These are phyloP conservation scores for Xiphophorus birchmanni DNA, from an alignment of 2,797 vertebrate species.

Conservation along the genomic window DNA sequence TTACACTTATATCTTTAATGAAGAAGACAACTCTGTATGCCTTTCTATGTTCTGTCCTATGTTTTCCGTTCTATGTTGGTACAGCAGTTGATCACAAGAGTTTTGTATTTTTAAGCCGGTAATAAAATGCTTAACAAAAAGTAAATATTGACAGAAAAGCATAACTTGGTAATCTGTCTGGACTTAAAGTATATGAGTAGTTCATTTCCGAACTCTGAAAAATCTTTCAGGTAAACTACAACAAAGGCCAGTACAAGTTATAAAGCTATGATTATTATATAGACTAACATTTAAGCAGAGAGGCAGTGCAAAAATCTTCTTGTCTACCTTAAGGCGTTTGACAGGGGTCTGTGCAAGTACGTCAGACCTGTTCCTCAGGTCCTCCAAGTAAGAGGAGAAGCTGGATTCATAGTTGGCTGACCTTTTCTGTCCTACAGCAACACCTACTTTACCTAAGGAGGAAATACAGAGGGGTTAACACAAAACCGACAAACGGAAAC, in stretches of 20 bases:
- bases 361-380: constrained; percentile 88
- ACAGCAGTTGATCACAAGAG: neutral
- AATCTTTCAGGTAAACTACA: neutral
- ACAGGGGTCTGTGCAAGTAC: constrained; percentile 85
- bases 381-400: constrained; percentile 88
- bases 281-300: neutral
- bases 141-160: neutral
- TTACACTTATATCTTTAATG: no score
- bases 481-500: neutral
- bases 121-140: neutral
- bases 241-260: neutral
- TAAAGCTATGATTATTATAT: neutral
- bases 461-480: neutral
- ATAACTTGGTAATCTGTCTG: neutral
- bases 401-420: constrained; percentile 73
- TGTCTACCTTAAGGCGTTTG: constrained; percentile 88
- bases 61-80: neutral
- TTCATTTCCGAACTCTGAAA: neutral
- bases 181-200: neutral
- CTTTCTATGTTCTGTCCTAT: neutral
- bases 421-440: constrained; percentile 77
- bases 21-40: no score
- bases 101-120: neutral
- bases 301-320: neutral
- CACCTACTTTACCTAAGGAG: constrained; percentile 89